These are phyloP conservation scores for Triops longicaudatus DNA, from an alignment of 1,140 invertebrate genomes.

Conservation along the genomic window DNA sequence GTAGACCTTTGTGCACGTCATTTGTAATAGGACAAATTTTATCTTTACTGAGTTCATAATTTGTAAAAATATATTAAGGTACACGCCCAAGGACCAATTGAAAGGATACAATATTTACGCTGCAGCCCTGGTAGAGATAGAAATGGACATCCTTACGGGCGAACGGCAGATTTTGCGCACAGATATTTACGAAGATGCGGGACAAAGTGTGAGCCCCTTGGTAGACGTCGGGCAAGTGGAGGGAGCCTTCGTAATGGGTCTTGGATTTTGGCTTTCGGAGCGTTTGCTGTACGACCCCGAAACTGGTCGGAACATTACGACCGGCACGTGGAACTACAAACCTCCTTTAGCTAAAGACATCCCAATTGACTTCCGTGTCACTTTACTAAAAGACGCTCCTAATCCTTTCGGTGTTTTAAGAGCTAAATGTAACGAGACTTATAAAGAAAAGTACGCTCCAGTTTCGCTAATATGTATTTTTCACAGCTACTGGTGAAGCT, in stretches of 20 bases:
- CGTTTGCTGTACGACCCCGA: slow-evolving; percentile 49
- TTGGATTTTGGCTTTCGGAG: slow-evolving; percentile 71
- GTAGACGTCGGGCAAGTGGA: slow-evolving; percentile 80
- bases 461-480: not conserved
- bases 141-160: slow-evolving; percentile 68
- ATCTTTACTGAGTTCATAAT: slow-evolving; percentile 1
- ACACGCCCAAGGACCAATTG: not conserved
- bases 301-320: slow-evolving; percentile 59
- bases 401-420: slow-evolving; percentile 60
- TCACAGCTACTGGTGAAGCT: slow-evolving; percentile 49
- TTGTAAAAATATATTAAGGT: not conserved
- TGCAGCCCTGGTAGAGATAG: slow-evolving; percentile 53
- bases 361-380: slow-evolving; percentile 69
- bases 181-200: slow-evolving; percentile 66
- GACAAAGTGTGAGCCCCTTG: slow-evolving; percentile 61
- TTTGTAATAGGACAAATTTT: not conserved
- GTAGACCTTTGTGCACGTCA: slow-evolving; percentile 18
- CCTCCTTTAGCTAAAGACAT: slow-evolving; percentile 73
- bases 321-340: slow-evolving; percentile 77
- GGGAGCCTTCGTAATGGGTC: slow-evolving; percentile 77
- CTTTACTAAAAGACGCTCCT: slow-evolving; percentile 56
- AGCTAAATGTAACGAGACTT: slow-evolving; percentile 56
- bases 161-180: slow-evolving; percentile 46
- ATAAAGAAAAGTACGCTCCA: slow-evolving; percentile 12
- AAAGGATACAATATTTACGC: slow-evolving; percentile 37